Conservation (phyloP, 2,797 vertebrate species). For the Somateria mollissima region DNA sequence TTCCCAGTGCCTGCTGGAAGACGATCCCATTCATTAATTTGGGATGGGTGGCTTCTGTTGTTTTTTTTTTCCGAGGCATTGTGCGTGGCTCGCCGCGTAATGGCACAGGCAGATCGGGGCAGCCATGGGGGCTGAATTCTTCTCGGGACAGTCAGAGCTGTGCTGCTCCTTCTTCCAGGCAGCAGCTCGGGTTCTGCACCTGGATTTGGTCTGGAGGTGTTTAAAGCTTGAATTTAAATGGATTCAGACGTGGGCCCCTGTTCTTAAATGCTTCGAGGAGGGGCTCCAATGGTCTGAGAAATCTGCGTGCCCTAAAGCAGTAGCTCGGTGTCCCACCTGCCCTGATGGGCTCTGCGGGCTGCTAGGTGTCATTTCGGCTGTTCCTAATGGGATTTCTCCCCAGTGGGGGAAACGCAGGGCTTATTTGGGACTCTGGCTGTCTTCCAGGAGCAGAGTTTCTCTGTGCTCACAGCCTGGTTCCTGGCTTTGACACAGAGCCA, state of each 20-base stretch:
- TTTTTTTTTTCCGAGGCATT: not conserved
- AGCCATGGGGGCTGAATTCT: not conserved
- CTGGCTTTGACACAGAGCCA: not conserved
- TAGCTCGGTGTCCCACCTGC: fast-evolving
- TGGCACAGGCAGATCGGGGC: fast-evolving
- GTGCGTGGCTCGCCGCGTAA: not conserved
- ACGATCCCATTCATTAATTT: not conserved
- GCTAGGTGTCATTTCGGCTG: fast-evolving
- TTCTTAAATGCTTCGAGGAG: not conserved
- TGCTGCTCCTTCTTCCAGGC: not conserved
- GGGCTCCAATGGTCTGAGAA: not conserved
- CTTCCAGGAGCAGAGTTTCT: not conserved
- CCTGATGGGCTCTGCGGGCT: not conserved
- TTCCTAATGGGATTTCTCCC: not conserved
- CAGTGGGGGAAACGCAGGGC: fast-evolving
- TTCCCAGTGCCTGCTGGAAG: not conserved
- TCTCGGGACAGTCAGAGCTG: conserved; percentile 13
- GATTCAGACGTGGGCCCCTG: not conserved
- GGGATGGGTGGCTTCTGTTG: conserved; percentile 19
- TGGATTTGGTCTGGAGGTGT: conserved; percentile 15
- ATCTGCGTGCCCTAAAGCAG: not conserved
- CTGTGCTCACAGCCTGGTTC: not conserved
- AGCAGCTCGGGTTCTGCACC: not conserved
- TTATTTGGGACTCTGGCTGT: not conserved
- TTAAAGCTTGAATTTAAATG: conserved; percentile 13